A percentile compares a stretch with the other conserved stretches of the same genome.
These are phyloP conservation scores for Lateolabrax maculatus DNA, from an alignment of 2,797 vertebrate genomes.

Conservation along the genomic window DNA sequence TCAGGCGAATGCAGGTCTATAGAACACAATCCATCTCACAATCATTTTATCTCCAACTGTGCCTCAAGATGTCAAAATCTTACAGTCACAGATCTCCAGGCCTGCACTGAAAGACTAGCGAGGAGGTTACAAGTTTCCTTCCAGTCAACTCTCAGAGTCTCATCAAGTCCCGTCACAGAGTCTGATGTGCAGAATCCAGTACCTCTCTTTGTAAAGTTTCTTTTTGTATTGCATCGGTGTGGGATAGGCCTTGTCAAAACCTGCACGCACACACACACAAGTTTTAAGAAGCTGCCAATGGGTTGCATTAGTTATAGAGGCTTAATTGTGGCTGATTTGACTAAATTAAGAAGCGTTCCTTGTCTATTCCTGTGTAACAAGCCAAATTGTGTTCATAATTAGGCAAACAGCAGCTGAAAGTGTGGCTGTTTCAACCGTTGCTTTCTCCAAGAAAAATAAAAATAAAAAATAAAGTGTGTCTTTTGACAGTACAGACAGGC, in stretches of 20 bases:
- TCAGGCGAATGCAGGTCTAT: slow-evolving; percentile 44
- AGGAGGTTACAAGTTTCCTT: slow-evolving; percentile 8
- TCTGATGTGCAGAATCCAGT: slow-evolving; percentile 46
- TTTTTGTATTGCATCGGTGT: slow-evolving; percentile 61
- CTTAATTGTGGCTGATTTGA: slow-evolving; percentile 38
- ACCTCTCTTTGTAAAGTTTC: slow-evolving; percentile 36
- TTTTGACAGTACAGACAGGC: slow-evolving; percentile 23
- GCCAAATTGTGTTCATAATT: slow-evolving; percentile 10
- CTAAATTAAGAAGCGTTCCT: slow-evolving; percentile 7
- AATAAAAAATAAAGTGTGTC: background rate
- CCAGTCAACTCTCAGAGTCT: slow-evolving; percentile 38
- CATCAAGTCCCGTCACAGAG: slow-evolving; percentile 51
- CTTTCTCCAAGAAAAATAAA: slow-evolving; percentile 29
- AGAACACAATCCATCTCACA: slow-evolving; percentile 32
- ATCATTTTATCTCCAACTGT: slow-evolving; percentile 29
- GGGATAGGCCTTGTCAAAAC: slow-evolving; percentile 22
- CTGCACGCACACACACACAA: slow-evolving; percentile 3
- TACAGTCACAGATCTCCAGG: slow-evolving; percentile 31
- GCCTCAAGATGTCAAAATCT: slow-evolving; percentile 21
- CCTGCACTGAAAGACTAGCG: slow-evolving; percentile 12
- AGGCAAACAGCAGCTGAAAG: slow-evolving; percentile 23
- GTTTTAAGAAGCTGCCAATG: slow-evolving; percentile 52
- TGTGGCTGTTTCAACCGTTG: background rate
- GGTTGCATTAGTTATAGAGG: slow-evolving; percentile 38
- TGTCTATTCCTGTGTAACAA: slow-evolving; percentile 16